Evolutionary conservation across 2,797 vertebrate species (phyloP).

Genomic region (Sibirionetta formosa): DNA sequence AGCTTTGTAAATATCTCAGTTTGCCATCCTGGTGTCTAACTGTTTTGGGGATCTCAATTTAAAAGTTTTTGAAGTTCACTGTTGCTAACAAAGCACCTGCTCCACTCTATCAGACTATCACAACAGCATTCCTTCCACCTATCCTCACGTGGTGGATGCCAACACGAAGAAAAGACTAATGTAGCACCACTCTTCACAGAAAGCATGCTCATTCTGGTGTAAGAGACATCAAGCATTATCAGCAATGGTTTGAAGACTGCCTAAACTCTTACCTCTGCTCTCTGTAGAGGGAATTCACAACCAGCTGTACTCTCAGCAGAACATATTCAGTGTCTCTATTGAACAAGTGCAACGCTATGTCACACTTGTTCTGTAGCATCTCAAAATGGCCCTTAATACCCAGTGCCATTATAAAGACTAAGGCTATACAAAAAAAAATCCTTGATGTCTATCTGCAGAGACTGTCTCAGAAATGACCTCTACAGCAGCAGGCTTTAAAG

Average conservation of each 20-base stretch:
- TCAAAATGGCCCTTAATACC: background rate
- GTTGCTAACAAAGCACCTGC: background rate
- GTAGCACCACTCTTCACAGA: background rate
- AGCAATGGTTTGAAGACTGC: background rate
- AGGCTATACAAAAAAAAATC: background rate
- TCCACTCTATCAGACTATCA: background rate
- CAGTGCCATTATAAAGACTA: background rate
- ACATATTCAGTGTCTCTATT: background rate
- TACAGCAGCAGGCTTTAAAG: background rate
- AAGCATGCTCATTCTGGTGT: background rate
- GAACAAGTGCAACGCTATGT: background rate
- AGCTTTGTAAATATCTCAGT: background rate
- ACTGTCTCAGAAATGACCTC: background rate
- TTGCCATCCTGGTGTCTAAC: background rate
- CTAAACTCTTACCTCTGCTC: background rate
- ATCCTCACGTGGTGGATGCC: fast-evolving
- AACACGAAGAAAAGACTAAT: background rate
- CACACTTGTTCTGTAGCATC: background rate
- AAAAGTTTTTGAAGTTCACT: background rate
- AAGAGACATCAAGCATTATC: background rate
- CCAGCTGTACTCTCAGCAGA: background rate
- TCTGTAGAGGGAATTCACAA: background rate
- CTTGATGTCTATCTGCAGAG: background rate
- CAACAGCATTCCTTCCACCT: fast-evolving
- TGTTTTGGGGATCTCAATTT: background rate